These are phyloP conservation scores for Melanaphis sacchari DNA, from an alignment of 1,140 invertebrate species.

Conservation along the genomic window DNA sequence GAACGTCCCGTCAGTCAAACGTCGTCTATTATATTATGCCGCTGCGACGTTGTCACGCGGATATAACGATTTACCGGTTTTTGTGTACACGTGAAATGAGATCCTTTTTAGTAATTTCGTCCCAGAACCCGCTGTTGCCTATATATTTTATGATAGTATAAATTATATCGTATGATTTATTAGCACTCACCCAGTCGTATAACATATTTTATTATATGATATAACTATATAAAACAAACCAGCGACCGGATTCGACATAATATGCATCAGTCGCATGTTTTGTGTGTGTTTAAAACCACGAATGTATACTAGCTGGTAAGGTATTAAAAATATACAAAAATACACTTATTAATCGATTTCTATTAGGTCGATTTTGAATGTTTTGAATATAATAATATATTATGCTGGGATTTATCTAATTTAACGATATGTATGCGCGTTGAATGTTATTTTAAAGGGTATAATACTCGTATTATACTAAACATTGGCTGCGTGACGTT, in stretches of 20 bases:
- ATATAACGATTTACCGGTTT: constrained; percentile 15
- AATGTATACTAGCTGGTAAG: background rate
- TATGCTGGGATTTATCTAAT: background rate
- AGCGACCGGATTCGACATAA: background rate
- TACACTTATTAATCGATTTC: background rate
- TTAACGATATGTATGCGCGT: background rate
- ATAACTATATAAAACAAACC: background rate
- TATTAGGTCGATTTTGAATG: background rate
- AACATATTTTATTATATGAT: background rate
- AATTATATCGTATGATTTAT: background rate
- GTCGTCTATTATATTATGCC: background rate
- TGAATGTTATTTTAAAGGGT: background rate
- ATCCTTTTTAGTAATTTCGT: background rate
- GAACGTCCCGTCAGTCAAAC: background rate
- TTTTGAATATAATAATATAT: background rate
- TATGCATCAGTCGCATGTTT: background rate
- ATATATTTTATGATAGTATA: background rate
- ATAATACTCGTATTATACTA: background rate
- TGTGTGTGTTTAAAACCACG: background rate
- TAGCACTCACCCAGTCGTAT: background rate
- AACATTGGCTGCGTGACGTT: background rate
- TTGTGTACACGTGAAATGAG: background rate
- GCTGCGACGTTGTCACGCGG: background rate
- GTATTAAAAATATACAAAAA: background rate
- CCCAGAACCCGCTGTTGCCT: background rate